These are phyloP conservation scores for Nanorana parkeri DNA, from an alignment of 2,113 vertebrate species.

Conservation along the genomic window DNA sequence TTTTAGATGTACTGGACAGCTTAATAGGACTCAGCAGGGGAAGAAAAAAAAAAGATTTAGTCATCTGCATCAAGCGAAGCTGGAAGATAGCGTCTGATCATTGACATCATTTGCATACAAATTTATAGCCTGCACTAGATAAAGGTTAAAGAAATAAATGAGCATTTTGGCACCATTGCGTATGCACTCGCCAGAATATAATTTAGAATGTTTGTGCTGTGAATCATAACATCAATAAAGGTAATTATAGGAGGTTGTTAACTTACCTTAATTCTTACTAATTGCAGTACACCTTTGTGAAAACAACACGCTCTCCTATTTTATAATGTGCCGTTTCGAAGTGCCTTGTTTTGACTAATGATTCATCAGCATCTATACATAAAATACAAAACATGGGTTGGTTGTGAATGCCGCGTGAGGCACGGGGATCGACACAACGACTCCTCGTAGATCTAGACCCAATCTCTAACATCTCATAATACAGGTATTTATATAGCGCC, in stretches of 20 bases:
- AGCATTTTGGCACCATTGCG: conserved; percentile 56
- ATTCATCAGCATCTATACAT: conserved; percentile 43
- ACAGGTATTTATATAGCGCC: no score
- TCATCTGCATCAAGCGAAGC: conserved; percentile 50
- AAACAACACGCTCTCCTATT: conserved; percentile 4
- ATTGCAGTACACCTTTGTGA: conserved; percentile 37
- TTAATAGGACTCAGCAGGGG: conserved; percentile 57
- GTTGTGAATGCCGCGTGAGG: background rate
- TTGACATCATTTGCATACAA: conserved; percentile 56
- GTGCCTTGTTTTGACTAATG: conserved; percentile 32
- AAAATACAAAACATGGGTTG: conserved; percentile 7
- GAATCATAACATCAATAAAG: conserved; percentile 54
- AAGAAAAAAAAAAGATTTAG: conserved; percentile 62
- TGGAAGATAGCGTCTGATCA: conserved; percentile 61
- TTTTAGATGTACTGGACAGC: conserved; percentile 61
- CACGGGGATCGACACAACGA: background rate
- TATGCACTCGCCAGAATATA: conserved; percentile 57
- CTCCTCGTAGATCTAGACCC: no score
- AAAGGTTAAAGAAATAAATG: conserved; percentile 60
- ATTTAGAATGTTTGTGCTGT: conserved; percentile 49
- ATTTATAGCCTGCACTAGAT: conserved; percentile 61
- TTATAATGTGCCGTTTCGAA: conserved; percentile 29
- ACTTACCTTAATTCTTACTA: conserved; percentile 39
- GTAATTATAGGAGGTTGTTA: conserved; percentile 46
- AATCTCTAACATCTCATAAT: no score